Percentiles rank a stretch among this genome's conserved stretches.
phyloP scores from a whole-genome alignment of 1,140 invertebrate genomes.

The Heterodera carotae region DNA sequence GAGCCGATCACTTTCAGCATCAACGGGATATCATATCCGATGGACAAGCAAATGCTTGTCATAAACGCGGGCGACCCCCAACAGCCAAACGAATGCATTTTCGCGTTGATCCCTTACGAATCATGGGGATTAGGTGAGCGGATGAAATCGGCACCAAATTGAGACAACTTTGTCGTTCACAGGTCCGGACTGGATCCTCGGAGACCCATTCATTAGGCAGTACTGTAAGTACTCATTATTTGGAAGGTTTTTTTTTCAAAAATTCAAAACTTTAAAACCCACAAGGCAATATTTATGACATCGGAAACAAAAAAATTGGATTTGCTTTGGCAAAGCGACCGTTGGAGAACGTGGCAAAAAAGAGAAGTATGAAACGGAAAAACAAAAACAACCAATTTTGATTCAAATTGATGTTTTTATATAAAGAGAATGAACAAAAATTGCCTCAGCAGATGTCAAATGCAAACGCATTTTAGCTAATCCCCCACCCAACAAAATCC shows the following conservation, averaged over 20 bases:
- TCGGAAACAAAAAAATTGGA: slow-evolving; percentile 48
- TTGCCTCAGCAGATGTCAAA: not conserved
- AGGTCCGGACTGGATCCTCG: slow-evolving; percentile 46
- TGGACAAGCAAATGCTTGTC: slow-evolving; percentile 34
- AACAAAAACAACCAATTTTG: not conserved
- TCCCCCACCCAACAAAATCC: too few species aligned
- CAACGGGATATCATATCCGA: slow-evolving; percentile 33
- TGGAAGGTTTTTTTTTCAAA: too few species aligned
- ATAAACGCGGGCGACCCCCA: slow-evolving; percentile 39
- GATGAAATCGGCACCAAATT: not conserved
- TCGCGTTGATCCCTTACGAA: slow-evolving; percentile 23
- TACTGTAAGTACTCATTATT: slow-evolving; percentile 45
- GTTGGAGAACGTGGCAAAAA: not conserved
- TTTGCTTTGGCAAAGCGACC: slow-evolving; percentile 37
- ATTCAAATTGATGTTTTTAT: not conserved
- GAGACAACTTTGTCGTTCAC: too few species aligned
- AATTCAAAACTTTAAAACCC: too few species aligned
- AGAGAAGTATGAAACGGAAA: not conserved
- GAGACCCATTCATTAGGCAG: slow-evolving; percentile 56
- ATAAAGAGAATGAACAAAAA: too few species aligned
- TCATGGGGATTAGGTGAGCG: not conserved
- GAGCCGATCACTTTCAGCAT: slow-evolving; percentile 42
- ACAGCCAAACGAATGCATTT: slow-evolving; percentile 8
- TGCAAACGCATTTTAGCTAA: not conserved
- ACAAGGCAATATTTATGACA: slow-evolving; percentile 45